Evolutionary conservation across 2,888 invertebrate genomes (phyloP), one percentile per base, ranked within the genome.

Genomic region (Parasteatoda lunata): DNA sequence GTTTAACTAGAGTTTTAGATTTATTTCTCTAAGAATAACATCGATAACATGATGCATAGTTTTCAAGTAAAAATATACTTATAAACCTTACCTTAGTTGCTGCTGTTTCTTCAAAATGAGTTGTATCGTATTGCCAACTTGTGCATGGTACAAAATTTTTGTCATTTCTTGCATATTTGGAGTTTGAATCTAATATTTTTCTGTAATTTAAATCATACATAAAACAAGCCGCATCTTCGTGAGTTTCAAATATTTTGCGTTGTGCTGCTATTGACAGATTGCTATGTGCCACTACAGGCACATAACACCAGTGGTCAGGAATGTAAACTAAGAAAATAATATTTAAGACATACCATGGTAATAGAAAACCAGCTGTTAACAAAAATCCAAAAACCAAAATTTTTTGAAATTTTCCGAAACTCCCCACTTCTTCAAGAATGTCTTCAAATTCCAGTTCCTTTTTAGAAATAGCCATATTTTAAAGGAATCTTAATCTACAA

Each of bases 111-210:
- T 94, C 93, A 91, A 95, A 95, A 77, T 94, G 92, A n/a, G 93
- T 93, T 78, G 93, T 93, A 90, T 96, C 95, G 91, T 94, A 96
- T 77, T 93, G 93, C 96, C 96, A 96, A 4, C 96, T 96, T 90
- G 94, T 92, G 91, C 96, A 96, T 6, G 93, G 93, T 90, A 95
- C 95, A 5, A 93, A 91, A 0, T 94, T 93, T 0, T 76, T 73
- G 5, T 75, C 59, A 5, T 70, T 11, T 4, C 49, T 13, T 4
- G 30, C 52, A 5, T 48, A 11, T 48, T 11, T 49, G n/a, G 48
- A 6, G 30, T 47, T 64, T 15, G 77, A 65, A 30, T 13, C 15
- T 9, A 86, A n/a, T 30, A 77, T 47, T 30, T 71, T 81, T 5
- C 93, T 93, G 13, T 89, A 89, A 52, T 89, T 76, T 45, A 90